Evolutionary conservation across 2,113 vertebrate species (phyloP).

Genomic region (Corythornis madagascariensis): DNA sequence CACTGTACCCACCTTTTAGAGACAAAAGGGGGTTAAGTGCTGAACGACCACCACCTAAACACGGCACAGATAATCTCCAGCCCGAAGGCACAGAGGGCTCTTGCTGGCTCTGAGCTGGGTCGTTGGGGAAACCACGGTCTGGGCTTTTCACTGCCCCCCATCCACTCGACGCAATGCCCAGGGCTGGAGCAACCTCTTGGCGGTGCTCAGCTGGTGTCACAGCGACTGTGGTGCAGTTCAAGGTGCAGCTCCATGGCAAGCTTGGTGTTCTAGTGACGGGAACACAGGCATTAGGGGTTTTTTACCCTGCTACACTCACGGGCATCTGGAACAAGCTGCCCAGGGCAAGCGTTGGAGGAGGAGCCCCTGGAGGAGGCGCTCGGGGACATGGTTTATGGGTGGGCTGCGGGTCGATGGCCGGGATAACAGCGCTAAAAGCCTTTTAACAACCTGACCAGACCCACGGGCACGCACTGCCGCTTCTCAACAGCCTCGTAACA

Average conservation of each 20-base stretch:
- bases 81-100: neutral
- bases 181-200: accelerated
- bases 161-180: accelerated
- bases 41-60: neutral
- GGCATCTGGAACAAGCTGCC: neutral
- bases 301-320: accelerated
- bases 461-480: neutral
- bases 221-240: neutral
- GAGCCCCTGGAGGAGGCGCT: too few relatives aligned
- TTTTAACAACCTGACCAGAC: neutral
- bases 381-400: neutral
- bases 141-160: neutral
- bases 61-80: neutral
- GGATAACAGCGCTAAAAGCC: too few relatives aligned
- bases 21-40: neutral
- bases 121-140: accelerated
- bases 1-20: neutral
- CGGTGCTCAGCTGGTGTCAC: neutral
- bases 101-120: neutral
- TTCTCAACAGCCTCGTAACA: accelerated
- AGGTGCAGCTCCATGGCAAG: neutral
- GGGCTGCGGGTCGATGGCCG: neutral
- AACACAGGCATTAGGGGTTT: too few relatives aligned
- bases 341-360: neutral
- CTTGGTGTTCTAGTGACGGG: accelerated